Base-by-base conservation (phyloP, 2,797 vertebrate genomes). In the Leuciscus waleckii region DNA sequence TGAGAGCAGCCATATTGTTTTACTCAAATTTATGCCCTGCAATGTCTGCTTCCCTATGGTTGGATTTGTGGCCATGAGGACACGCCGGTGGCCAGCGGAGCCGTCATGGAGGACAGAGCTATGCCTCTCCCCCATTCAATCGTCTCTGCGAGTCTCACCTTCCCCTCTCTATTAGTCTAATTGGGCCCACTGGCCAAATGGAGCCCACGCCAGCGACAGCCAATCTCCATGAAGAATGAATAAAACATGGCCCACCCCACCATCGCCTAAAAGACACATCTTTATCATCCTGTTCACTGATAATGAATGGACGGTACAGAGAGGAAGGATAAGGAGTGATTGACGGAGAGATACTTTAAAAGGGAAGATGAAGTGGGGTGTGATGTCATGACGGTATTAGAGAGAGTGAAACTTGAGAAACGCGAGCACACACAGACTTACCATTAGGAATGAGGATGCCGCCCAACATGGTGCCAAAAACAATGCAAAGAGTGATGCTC, bases 381-480 rank as follows among this genome's bases (percentile, higher is more conserved):
- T 87, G 88, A 73, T 41, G 54, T 88, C 79, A 83, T 70, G 7
- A 51, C 6, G 78, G 41, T 37, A 68, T 79, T 79, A 80, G 19
- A 19, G 63, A 35, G 37, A 46, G 46, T 80, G 14, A 83, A 76
- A 87, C 41, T 69, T 46, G 43, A 16, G 14, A 86, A 75, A 89
- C 76, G 82, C 19, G 43, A 10, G 9, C 26, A 39, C 2, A 85
- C 26, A 70, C 46, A 43, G 80, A 86, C 94, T 95, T 89, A 99
- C 98, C 98, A 0, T 99, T 99, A 0, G 98, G 98, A 90, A 99
- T 99, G 92, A 99, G 95, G 93, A 99, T 97, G 88, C 98, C 98
- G 68, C 97, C 97, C 1, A 98, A 91, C 98, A 99, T 99, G 91
- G 98, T 99, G 90, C 98, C 98, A 73, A 99, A 98, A 82, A 99